Evolutionary conservation across 2,113 vertebrate genomes (phyloP).

Genomic region (Romanogobio albipinnatus): DNA sequence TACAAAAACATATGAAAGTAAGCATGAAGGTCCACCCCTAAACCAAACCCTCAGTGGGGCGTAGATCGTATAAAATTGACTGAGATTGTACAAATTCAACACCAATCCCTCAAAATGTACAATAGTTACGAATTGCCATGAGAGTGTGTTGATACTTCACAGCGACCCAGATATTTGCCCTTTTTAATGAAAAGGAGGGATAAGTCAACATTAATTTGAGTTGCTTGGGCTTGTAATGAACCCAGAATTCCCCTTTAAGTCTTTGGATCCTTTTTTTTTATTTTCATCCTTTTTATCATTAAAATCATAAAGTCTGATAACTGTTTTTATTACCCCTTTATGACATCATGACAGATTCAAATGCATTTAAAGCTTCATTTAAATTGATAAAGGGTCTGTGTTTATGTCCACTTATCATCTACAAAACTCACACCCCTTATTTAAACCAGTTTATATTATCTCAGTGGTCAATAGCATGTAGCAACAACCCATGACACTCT

Average conservation of each 20-base stretch:
- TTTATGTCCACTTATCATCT: neutral
- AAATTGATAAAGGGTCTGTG: neutral
- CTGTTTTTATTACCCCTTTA: neutral
- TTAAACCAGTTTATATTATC: neutral
- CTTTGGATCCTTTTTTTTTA: no score
- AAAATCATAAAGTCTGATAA: no score
- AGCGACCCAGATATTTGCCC: no score
- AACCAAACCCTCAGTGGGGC: neutral
- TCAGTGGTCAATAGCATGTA: neutral
- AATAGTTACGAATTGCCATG: neutral
- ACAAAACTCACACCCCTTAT: neutral
- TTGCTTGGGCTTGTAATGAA: no score
- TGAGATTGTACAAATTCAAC: neutral
- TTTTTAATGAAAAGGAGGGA: neutral
- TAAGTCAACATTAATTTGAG: neutral
- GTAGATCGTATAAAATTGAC: neutral
- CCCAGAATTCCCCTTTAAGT: no score
- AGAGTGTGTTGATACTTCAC: neutral
- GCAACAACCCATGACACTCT: slow-evolving; percentile 4
- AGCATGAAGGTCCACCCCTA: neutral
- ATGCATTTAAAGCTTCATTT: neutral
- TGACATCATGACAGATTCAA: neutral
- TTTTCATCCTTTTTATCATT: no score
- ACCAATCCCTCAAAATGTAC: neutral
- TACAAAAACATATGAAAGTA: neutral